A percentile compares a stretch with the other conserved stretches of the same genome.
Evolutionary conservation across 2,113 vertebrate species (phyloP).

Genomic region (Pygathrix nemaeus): DNA sequence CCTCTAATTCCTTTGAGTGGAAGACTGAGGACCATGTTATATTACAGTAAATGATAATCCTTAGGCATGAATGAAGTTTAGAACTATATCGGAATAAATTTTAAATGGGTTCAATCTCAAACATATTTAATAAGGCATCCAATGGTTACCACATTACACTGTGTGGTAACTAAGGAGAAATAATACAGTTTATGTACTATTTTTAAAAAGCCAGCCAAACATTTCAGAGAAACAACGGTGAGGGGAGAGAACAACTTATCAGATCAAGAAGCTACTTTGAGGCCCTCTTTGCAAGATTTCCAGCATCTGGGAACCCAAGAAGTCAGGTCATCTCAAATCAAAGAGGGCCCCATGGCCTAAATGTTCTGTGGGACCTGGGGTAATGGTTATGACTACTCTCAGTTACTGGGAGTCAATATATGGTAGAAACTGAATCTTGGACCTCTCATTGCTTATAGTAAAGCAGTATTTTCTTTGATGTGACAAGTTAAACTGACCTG

Average conservation of each 20-base stretch:
- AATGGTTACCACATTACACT: not conserved
- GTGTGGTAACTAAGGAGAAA: not conserved
- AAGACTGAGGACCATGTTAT: not conserved
- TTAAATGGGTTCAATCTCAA: constrained; percentile 23
- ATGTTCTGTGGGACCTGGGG: not conserved
- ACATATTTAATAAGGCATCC: not conserved
- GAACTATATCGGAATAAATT: not conserved
- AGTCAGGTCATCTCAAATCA: not conserved
- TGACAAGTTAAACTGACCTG: not conserved
- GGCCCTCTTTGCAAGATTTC: not conserved
- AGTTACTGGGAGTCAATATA: not conserved
- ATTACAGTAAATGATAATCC: constrained; percentile 1
- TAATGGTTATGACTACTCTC: not conserved
- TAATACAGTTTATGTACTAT: not conserved
- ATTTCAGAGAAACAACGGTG: not conserved
- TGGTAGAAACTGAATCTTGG: not conserved
- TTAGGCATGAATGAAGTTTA: not conserved
- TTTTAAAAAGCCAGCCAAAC: not conserved
- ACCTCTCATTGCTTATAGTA: not conserved
- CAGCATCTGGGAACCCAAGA: not conserved
- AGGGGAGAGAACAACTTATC: not conserved
- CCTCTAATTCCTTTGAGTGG: not conserved
- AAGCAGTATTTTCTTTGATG: not conserved
- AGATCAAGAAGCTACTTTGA: not conserved
- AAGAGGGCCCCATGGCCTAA: not conserved